Percentiles rank a stretch among this genome's conserved stretches.
These are phyloP conservation scores for Trachelus stipa DNA, from an alignment of 2,888 invertebrate genomes.

Conservation along the genomic window DNA sequence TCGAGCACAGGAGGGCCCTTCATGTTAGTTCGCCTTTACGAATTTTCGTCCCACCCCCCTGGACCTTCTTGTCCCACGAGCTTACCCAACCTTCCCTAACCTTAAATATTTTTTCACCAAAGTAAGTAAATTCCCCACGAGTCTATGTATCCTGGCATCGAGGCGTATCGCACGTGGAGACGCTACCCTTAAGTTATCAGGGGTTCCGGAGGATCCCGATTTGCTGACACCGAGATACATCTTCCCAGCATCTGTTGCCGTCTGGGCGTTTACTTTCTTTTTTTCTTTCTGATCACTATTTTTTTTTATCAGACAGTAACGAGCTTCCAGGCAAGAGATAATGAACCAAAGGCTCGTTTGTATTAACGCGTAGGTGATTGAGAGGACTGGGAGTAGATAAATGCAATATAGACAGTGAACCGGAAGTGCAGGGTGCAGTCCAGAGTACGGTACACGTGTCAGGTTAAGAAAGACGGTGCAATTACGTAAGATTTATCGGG, in stretches of 20 bases:
- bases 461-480: background rate
- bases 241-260: background rate
- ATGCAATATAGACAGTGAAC: background rate
- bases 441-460: background rate
- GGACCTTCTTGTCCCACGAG: background rate
- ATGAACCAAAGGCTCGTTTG: background rate
- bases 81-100: background rate
- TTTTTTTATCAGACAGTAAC: background rate
- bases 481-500: conserved; percentile 14
- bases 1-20: background rate
- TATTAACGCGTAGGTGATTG: background rate
- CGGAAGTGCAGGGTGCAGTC: background rate
- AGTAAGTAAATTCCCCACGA: background rate
- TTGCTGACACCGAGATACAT: background rate
- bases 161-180: background rate
- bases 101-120: background rate
- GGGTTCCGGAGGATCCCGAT: background rate
- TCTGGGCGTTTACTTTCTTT: background rate
- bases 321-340: background rate
- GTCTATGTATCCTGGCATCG: background rate
- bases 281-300: background rate
- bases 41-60: too few species aligned
- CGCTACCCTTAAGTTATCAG: background rate
- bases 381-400: background rate
- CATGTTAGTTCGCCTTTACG: background rate